Percentiles rank a stretch among this genome's conserved stretches.
phyloP scores from a whole-genome alignment of 2,797 vertebrate genomes.

The Acipenser transmontanus region DNA sequence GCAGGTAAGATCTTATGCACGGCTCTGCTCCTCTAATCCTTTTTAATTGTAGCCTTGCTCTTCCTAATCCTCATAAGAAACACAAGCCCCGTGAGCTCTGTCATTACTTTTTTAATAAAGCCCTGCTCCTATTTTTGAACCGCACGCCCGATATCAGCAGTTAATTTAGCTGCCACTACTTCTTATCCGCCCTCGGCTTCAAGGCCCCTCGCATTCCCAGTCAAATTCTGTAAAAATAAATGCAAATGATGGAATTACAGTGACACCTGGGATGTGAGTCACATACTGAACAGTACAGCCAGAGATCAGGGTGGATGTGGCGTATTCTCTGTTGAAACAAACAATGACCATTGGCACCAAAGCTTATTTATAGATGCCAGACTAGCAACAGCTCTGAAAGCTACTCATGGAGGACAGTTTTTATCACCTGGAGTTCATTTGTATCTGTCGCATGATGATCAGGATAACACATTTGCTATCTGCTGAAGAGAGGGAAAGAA shows the following conservation, averaged over 20 bases:
- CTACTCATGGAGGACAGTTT: too few species aligned
- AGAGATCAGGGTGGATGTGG: neutral
- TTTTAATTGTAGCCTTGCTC: too few species aligned
- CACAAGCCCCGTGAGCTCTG: slow-evolving; percentile 32
- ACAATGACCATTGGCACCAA: too few species aligned
- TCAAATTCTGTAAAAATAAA: slow-evolving; percentile 13
- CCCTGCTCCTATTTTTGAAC: slow-evolving; percentile 37
- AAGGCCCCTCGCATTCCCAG: slow-evolving; percentile 38
- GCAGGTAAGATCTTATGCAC: too few species aligned
- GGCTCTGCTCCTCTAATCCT: too few species aligned
- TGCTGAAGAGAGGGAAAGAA: too few species aligned
- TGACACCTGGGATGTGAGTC: neutral
- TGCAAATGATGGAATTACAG: neutral
- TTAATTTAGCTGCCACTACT: slow-evolving; percentile 52
- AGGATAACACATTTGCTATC: too few species aligned
- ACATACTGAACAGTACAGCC: neutral
- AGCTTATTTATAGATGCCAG: too few species aligned
- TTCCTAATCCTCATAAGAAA: slow-evolving; percentile 23
- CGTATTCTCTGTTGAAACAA: too few species aligned
- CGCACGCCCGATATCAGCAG: slow-evolving; percentile 36
- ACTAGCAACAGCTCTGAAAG: too few species aligned
- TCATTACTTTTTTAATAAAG: slow-evolving; percentile 44
- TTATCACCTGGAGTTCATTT: too few species aligned
- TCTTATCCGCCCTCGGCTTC: slow-evolving; percentile 53
- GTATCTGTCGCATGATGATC: too few species aligned